Conservation (phyloP, 2,888 invertebrate genomes). For the Aspidiotus destructor region DNA sequence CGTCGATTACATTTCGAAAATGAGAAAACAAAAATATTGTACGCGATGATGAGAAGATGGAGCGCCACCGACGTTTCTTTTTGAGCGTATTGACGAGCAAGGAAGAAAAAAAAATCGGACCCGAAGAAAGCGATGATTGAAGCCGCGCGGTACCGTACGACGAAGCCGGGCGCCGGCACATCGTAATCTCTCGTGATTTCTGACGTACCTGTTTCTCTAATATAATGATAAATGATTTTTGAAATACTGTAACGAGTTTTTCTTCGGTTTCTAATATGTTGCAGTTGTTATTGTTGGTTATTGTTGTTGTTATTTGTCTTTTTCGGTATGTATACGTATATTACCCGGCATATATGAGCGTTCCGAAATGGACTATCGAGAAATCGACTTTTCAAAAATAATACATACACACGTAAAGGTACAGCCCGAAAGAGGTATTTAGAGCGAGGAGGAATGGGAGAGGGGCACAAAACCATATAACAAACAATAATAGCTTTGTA, state of each 20-base stretch:
- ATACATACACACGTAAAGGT: background rate
- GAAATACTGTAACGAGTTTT: slow-evolving; percentile 24
- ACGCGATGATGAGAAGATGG: background rate
- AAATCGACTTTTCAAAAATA: background rate
- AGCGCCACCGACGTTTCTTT: slow-evolving; percentile 1
- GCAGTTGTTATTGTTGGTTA: slow-evolving; percentile 27
- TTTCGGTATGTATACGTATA: background rate
- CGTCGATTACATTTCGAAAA: background rate
- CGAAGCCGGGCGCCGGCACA: background rate
- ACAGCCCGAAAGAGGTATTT: background rate
- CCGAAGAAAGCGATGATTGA: background rate
- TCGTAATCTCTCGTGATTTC: slow-evolving; percentile 1
- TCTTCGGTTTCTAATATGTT: slow-evolving; percentile 25
- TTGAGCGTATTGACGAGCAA: background rate
- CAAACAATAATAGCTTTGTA: slow-evolving; percentile 15
- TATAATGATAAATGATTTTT: slow-evolving; percentile 31
- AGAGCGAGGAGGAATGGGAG: background rate
- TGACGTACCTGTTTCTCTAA: slow-evolving; percentile 13
- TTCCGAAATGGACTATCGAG: slow-evolving; percentile 1
- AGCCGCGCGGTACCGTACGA: background rate
- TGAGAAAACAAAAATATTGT: background rate
- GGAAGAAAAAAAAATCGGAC: slow-evolving; percentile 2
- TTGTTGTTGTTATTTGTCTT: slow-evolving; percentile 30
- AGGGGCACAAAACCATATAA: slow-evolving; percentile 4
- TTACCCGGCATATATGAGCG: background rate